Evolutionary conservation across 2,888 invertebrate genomes (phyloP), one percentile per base, ranked within the genome.

Genomic region (Heliconius charithonia): DNA sequence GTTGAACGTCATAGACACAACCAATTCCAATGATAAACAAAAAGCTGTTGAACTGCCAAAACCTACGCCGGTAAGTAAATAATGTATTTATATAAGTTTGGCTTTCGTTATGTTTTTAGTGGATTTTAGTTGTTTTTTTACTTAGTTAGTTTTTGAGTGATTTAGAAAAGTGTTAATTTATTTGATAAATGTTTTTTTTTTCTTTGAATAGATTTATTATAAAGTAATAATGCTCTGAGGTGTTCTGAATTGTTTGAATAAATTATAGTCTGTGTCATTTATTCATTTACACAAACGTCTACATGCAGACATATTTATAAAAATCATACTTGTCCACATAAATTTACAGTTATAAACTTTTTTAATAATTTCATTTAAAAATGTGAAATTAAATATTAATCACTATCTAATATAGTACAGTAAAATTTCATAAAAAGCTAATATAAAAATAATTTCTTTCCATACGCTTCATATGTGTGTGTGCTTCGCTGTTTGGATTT

Each of bases 31-130:
- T 59, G 81, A 82, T 63, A 83, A 82, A 77, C 82, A 78, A 66
- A 89, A 87, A 80, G 85, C 86, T 0, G 13, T 82, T 0, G 94
- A 94, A 2, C 81, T 94, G 19, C 94, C 94, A 0, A 93, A 93
- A 83, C 94, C 94, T 0, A 93, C 94, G 0, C 93, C 93, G 89
- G 93, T 93, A 77, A 89, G 92, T 87, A 51, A 29, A 41, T 41
- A n/a, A 82, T 80, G 81, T 76, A 77, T 84, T 84, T 85, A 77
- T 65, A 19, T 72, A 66, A 81, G 59, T 81, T 82, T 80, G 80
- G 83, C 83, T 84, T 83, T 77, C 78, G 82, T 82, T n/a, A 56
- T 4, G 32, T 59, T 59, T 67, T 83, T 82, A 74, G 70, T 80
- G 79, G 69, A 76, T 77, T 79, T 79, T 74, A 73, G 32, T 82